Evolutionary conservation across 2,797 vertebrate species (phyloP).

Genomic region (Cygnus olor): DNA sequence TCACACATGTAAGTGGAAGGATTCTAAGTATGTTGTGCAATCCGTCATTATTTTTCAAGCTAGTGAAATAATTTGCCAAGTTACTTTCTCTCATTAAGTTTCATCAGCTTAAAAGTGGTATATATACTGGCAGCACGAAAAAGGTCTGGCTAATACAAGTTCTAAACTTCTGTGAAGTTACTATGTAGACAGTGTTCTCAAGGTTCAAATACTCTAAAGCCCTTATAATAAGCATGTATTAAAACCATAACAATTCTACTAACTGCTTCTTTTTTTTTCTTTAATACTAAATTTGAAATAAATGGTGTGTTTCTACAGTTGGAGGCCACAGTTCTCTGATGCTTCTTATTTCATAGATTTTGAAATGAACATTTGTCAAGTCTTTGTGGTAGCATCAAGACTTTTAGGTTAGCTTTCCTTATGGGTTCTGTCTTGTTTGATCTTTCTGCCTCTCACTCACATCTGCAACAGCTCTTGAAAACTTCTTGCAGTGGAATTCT

Average conservation of each 20-base stretch:
- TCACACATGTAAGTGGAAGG: background rate
- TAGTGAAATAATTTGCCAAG: background rate
- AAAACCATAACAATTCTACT: background rate
- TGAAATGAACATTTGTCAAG: background rate
- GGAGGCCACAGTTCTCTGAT: background rate
- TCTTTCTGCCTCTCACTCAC: background rate
- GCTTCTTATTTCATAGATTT: background rate
- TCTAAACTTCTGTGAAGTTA: background rate
- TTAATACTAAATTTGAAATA: background rate
- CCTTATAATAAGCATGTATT: background rate
- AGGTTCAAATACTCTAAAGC: background rate
- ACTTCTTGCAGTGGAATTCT: background rate
- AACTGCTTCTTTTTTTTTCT: background rate
- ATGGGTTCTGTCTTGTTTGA: background rate
- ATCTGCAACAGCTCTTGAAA: background rate
- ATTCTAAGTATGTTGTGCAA: background rate
- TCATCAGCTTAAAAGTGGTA: background rate
- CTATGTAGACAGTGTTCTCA: background rate
- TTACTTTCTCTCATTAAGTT: background rate
- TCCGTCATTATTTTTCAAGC: background rate
- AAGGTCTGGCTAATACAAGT: background rate
- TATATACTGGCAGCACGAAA: background rate
- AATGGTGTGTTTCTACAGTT: background rate
- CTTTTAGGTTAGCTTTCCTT: background rate
- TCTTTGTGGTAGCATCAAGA: background rate